These are phyloP conservation scores for Chaenocephalus aceratus DNA, from an alignment of 2,113 vertebrate species.

Conservation along the genomic window DNA sequence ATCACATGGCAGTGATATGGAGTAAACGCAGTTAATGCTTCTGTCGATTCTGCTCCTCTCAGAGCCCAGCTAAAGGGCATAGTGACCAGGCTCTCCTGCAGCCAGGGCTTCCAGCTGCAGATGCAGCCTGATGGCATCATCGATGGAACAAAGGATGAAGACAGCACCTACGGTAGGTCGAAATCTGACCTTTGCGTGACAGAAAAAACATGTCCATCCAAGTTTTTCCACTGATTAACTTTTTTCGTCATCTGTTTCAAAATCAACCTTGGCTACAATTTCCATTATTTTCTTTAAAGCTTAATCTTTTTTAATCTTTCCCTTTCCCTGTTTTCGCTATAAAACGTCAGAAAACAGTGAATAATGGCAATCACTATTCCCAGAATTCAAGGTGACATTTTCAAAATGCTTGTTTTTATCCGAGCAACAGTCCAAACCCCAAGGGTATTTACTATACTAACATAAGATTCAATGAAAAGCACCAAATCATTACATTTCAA, in stretches of 20 bases:
- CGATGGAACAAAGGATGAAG: constrained; percentile 97
- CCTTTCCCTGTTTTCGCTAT: not conserved
- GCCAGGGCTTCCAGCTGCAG: constrained; percentile 98
- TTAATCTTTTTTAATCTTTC: not conserved
- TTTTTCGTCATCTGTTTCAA: not conserved
- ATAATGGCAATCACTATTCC: not conserved
- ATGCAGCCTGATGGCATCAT: constrained; percentile 97
- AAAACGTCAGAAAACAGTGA: not conserved
- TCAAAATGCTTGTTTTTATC: not conserved
- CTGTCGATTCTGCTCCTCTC: constrained; percentile 62
- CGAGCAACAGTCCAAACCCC: not conserved
- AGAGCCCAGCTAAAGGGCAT: constrained; percentile 99
- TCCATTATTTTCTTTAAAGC: not conserved
- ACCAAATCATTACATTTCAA: not conserved
- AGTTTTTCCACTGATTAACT: not conserved
- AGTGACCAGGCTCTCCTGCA: constrained; percentile 96
- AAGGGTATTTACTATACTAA: not conserved
- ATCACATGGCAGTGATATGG: constrained; percentile 25
- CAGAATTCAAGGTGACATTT: not conserved
- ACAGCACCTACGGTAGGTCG: constrained; percentile 83
- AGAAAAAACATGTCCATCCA: not conserved
- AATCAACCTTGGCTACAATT: not conserved
- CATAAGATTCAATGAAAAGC: not conserved
- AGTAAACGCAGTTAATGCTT: constrained; percentile 16
- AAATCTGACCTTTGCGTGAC: not conserved